Evolutionary conservation across 2,113 vertebrate species (phyloP).

Genomic region (Nematolebias whitei): DNA sequence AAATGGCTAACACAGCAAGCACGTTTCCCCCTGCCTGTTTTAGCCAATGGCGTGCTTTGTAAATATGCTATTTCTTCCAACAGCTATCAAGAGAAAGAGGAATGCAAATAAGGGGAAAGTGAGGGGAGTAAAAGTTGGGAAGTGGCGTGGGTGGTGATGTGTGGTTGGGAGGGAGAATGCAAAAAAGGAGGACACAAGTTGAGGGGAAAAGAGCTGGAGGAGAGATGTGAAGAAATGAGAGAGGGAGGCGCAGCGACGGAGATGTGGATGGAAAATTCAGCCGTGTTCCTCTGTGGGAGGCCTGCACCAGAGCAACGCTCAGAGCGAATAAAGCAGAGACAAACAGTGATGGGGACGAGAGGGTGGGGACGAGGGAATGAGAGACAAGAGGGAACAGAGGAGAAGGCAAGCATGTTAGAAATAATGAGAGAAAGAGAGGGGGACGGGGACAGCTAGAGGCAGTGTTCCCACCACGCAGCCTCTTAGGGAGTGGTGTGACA

Average conservation of each 20-base stretch:
- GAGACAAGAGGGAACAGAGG: constrained; percentile 62
- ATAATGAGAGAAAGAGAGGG: constrained; percentile 69
- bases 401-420: constrained; percentile 60
- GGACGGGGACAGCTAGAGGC: constrained; percentile 73
- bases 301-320: constrained; percentile 61
- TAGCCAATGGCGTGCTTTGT: constrained; percentile 55
- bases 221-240: constrained; percentile 55
- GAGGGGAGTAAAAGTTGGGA: constrained; percentile 4
- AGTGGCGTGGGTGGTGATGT: constrained; percentile 19
- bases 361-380: constrained; percentile 56
- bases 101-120: constrained; percentile 20
- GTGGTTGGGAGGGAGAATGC: constrained; percentile 21
- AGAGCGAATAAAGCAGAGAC: constrained; percentile 63
- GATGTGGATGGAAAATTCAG: constrained; percentile 63
- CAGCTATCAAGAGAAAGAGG: constrained; percentile 60
- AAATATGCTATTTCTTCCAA: constrained; percentile 63
- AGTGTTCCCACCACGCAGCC: constrained; percentile 69
- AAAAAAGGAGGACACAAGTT: constrained; percentile 46
- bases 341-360: constrained; percentile 59
- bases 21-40: constrained; percentile 20
- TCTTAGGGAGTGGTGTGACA: constrained; percentile 71
- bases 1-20: constrained; percentile 73
- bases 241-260: constrained; percentile 55
- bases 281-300: constrained; percentile 70
- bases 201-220: constrained; percentile 58